A percentile compares a stretch with the other conserved stretches of the same genome.
phyloP scores from a whole-genome alignment of 2,113 vertebrate genomes.

The Calypte anna region DNA sequence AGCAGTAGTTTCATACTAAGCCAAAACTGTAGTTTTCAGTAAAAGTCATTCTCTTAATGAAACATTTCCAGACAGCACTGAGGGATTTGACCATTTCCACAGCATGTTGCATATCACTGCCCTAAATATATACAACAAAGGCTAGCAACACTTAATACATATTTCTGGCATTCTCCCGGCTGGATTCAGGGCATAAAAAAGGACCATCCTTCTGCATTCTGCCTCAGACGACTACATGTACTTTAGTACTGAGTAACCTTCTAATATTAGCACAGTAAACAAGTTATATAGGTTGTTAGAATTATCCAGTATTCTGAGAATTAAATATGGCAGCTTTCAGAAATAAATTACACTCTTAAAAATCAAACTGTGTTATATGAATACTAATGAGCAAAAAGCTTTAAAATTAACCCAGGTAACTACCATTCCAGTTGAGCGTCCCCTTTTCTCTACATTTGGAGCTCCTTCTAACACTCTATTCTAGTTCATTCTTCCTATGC shows the following conservation, averaged over 20 bases:
- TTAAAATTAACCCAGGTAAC: background rate
- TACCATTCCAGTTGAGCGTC: background rate
- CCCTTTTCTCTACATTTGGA: background rate
- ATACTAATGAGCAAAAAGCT: background rate
- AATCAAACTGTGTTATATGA: background rate
- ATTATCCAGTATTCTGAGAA: background rate
- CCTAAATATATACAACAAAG: conserved; percentile 8
- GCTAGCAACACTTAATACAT: conserved; percentile 31
- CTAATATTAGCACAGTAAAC: background rate
- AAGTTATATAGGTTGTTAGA: background rate
- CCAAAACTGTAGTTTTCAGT: background rate
- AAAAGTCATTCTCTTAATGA: conserved; percentile 20
- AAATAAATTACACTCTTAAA: background rate
- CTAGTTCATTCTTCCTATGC: background rate
- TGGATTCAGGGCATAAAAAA: conserved; percentile 14
- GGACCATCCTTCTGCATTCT: background rate
- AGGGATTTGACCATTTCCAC: conserved; percentile 51
- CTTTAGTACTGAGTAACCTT: background rate
- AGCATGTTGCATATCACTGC: background rate
- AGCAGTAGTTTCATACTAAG: background rate
- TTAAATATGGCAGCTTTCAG: background rate
- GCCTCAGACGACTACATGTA: background rate
- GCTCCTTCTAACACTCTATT: background rate
- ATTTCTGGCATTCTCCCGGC: conserved; percentile 36
- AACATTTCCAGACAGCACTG: conserved; percentile 6